Evolutionary conservation across 1,140 invertebrate genomes (phyloP).

Genomic region (Brachionus rotundiformis): DNA sequence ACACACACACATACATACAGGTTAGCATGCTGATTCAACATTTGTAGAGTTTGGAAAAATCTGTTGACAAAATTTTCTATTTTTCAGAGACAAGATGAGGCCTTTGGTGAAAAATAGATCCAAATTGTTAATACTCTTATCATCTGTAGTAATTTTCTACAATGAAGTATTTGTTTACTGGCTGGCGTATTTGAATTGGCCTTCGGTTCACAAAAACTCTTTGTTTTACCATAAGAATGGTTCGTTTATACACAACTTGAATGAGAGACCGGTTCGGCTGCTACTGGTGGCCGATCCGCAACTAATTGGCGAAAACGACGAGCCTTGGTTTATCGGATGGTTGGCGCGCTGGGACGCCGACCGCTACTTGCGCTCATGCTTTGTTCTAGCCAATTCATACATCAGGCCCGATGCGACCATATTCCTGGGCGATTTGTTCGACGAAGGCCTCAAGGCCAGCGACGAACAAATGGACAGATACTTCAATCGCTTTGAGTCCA

Average conservation of each 20-base stretch:
- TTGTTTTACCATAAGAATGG: constrained; percentile 24
- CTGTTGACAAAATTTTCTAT: not conserved
- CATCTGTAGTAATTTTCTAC: not conserved
- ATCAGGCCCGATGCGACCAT: constrained; percentile 80
- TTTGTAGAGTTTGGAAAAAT: not conserved
- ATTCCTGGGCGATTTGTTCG: constrained; percentile 86
- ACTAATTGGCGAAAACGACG: constrained; percentile 76
- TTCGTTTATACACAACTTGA: not conserved
- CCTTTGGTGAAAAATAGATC: not conserved
- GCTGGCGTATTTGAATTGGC: constrained; percentile 25
- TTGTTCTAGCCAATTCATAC: constrained; percentile 71
- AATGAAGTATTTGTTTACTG: constrained; percentile 28
- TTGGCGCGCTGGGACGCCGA: constrained; percentile 78
- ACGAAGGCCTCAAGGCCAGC: constrained; percentile 80
- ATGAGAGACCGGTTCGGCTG: constrained; percentile 16
- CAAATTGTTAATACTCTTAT: not conserved
- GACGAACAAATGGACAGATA: constrained; percentile 68
- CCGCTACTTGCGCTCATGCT: constrained; percentile 78
- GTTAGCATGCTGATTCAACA: not conserved
- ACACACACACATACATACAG: not conserved
- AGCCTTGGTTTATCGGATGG: constrained; percentile 66
- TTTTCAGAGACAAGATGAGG: not conserved
- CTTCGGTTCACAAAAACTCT: not conserved
- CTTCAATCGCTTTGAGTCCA: constrained; percentile 57
- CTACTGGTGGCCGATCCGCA: constrained; percentile 89